Evolutionary conservation across 2,113 vertebrate species (phyloP).

Genomic region (Scolopax mira): DNA sequence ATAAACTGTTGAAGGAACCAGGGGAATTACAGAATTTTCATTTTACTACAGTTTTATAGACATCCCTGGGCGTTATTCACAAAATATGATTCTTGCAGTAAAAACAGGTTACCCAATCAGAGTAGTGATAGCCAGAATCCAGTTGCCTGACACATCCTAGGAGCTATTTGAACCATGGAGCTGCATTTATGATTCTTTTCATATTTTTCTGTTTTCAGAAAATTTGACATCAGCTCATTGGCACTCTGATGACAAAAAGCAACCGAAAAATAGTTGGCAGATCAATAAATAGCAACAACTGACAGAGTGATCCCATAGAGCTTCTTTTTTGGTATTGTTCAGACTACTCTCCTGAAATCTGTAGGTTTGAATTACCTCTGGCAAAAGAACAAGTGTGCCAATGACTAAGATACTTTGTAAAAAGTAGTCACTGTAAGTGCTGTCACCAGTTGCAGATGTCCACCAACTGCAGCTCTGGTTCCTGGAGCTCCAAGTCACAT

Average conservation of each 20-base stretch:
- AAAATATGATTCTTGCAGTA: not conserved
- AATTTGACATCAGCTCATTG: not conserved
- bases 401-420: not conserved
- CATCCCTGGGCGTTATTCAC: not conserved
- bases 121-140: not conserved
- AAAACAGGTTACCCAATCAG: not conserved
- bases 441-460: not conserved
- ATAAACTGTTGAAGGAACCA: not conserved
- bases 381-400: not conserved
- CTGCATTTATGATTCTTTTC: not conserved
- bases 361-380: not conserved
- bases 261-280: not conserved
- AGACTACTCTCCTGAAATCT: not conserved
- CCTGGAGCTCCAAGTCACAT: not conserved
- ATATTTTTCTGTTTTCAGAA: not conserved
- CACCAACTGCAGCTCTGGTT: not conserved
- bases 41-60: not conserved
- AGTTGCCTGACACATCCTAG: accelerated
- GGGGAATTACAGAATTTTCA: not conserved
- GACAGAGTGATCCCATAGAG: not conserved
- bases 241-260: not conserved
- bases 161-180: not conserved
- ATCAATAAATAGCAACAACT: not conserved
- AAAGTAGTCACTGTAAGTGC: not conserved
- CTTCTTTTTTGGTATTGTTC: not conserved